Percentiles rank a stretch among this genome's conserved stretches.
Conservation (phyloP, 2,113 vertebrate species). For the Arothron firmamentum region DNA sequence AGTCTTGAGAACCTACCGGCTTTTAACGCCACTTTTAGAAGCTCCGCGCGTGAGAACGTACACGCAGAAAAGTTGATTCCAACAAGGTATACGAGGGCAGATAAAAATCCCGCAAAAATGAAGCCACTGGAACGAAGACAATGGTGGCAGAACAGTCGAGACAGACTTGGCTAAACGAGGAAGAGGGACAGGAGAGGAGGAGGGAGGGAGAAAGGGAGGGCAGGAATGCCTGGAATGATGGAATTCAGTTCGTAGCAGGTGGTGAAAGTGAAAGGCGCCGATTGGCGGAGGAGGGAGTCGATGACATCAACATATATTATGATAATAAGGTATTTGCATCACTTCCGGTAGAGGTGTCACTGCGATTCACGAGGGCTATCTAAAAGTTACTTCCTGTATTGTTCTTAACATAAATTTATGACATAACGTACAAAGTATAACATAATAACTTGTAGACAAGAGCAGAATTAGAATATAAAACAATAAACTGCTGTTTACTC, state of each 20-base stretch:
- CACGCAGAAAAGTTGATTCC: slow-evolving; percentile 4
- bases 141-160: slow-evolving; percentile 51
- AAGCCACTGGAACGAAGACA: slow-evolving; percentile 28
- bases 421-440: too few relatives aligned
- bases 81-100: neutral
- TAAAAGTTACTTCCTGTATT: too few relatives aligned
- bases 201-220: slow-evolving; percentile 34
- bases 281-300: slow-evolving; percentile 71
- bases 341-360: slow-evolving; percentile 68
- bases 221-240: slow-evolving; percentile 93
- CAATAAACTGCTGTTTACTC: too few relatives aligned
- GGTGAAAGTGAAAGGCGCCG: slow-evolving; percentile 73
- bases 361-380: too few relatives aligned
- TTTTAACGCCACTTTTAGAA: slow-evolving; percentile 73
- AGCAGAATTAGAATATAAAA: too few relatives aligned
- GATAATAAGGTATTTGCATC: slow-evolving; percentile 72
- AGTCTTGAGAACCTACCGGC: slow-evolving; percentile 56
- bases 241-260: slow-evolving; percentile 89
- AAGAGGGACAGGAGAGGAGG: slow-evolving; percentile 37
- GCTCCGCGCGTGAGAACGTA: slow-evolving; percentile 43
- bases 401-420: too few relatives aligned
- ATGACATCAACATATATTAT: slow-evolving; percentile 82
- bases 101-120: slow-evolving; percentile 8
- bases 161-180: slow-evolving; percentile 62
- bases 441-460: too few relatives aligned